These are phyloP conservation scores for Vannuccia rotundouncinata DNA, from an alignment of 2,888 invertebrate species.

Conservation along the genomic window DNA sequence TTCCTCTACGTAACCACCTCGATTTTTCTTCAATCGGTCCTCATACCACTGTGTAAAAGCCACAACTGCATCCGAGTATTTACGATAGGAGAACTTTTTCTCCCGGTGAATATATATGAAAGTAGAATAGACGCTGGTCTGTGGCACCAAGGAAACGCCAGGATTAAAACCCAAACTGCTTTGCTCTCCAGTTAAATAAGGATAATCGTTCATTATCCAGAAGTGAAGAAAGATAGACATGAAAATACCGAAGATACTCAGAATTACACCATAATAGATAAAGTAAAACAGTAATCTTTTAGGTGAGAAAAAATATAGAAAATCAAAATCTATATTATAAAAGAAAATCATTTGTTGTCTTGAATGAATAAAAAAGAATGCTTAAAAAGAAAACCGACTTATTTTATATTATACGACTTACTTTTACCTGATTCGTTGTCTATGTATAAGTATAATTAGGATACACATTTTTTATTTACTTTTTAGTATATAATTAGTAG, in stretches of 20 bases:
- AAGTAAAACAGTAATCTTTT: neutral
- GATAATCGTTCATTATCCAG: conserved; percentile 33
- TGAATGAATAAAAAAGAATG: too few species aligned
- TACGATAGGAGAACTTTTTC: neutral
- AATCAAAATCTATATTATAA: too few species aligned
- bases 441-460: too few species aligned
- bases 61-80: conserved; percentile 24
- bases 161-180: conserved; percentile 28
- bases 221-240: neutral
- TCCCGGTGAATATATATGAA: neutral
- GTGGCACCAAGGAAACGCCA: conserved; percentile 19
- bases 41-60: conserved; percentile 35
- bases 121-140: neutral
- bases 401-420: too few species aligned
- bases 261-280: neutral
- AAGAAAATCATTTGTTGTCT: too few species aligned
- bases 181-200: conserved; percentile 34
- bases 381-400: too few species aligned
- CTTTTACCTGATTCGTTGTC: too few species aligned
- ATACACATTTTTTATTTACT: too few species aligned
- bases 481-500: too few species aligned
- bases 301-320: too few species aligned
- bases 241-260: neutral
- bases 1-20: neutral
- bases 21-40: neutral